Percentiles rank a stretch among this genome's conserved stretches.
Evolutionary conservation across 2,113 vertebrate species (phyloP).

Genomic region (Sardina pilchardus): DNA sequence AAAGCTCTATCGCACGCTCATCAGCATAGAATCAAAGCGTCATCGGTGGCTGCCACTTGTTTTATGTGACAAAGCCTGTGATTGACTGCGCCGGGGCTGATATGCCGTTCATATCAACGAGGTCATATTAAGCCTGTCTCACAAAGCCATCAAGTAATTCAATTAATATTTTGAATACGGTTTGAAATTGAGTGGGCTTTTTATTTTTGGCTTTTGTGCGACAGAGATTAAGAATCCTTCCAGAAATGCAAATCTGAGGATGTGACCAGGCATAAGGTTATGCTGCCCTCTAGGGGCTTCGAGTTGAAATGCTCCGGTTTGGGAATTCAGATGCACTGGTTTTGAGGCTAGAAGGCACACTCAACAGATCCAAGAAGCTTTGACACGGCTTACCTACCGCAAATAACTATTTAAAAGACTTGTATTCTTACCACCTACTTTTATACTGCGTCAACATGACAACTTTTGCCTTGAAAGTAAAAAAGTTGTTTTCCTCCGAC

Average conservation of each 20-base stretch:
- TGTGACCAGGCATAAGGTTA: not conserved
- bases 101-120: not conserved
- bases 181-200: constrained; percentile 10
- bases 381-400: not conserved
- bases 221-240: not conserved
- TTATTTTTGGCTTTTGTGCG: not conserved
- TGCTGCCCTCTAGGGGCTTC: constrained; percentile 18
- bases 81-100: not conserved
- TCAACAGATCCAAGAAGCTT: not conserved
- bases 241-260: not conserved
- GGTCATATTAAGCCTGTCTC: constrained; percentile 11
- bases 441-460: not conserved
- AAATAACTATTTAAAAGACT: not conserved
- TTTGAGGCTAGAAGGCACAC: not conserved
- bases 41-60: not conserved
- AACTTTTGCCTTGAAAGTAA: not conserved
- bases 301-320: not conserved
- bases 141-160: constrained; percentile 15
- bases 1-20: not conserved
- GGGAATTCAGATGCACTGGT: not conserved
- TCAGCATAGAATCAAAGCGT: constrained; percentile 5
- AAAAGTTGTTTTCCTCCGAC: not conserved
- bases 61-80: constrained; percentile 1
- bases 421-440: not conserved
- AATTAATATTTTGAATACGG: constrained; percentile 16